Conservation (phyloP, 2,797 vertebrate genomes). For the Coracias cyanogaster region DNA sequence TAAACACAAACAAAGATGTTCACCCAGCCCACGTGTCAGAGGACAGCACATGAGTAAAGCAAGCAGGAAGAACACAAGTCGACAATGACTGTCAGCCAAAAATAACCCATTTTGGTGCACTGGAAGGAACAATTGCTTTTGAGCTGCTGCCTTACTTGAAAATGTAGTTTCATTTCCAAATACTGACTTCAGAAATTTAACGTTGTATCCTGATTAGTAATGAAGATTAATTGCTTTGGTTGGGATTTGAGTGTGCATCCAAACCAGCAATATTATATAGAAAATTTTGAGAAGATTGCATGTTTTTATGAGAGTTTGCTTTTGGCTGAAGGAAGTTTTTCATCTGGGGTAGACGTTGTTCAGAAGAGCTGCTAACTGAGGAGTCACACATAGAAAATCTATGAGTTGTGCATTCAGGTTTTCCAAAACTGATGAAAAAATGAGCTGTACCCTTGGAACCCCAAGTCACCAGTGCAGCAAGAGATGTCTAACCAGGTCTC, state of each 20-base stretch:
- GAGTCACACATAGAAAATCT: background rate
- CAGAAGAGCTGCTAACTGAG: background rate
- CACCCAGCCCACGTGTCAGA: background rate
- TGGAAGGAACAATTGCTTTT: background rate
- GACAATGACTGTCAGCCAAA: background rate
- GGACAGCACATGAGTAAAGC: background rate
- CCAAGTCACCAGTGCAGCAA: background rate
- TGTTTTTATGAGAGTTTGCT: background rate
- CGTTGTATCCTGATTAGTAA: background rate
- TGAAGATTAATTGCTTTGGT: background rate
- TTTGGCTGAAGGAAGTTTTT: background rate
- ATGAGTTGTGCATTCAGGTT: background rate
- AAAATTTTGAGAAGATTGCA: background rate
- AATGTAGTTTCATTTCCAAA: background rate
- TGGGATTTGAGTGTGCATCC: background rate
- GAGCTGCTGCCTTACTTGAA: background rate
- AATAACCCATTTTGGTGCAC: background rate
- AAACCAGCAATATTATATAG: background rate
- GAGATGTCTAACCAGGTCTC: accelerated
- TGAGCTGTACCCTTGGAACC: background rate
- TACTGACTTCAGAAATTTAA: background rate
- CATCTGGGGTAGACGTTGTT: background rate
- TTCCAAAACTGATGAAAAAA: background rate
- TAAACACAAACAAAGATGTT: background rate
- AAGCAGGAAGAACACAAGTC: background rate